Conservation (phyloP, 2,797 vertebrate species). For the Myripristis jacobus region DNA sequence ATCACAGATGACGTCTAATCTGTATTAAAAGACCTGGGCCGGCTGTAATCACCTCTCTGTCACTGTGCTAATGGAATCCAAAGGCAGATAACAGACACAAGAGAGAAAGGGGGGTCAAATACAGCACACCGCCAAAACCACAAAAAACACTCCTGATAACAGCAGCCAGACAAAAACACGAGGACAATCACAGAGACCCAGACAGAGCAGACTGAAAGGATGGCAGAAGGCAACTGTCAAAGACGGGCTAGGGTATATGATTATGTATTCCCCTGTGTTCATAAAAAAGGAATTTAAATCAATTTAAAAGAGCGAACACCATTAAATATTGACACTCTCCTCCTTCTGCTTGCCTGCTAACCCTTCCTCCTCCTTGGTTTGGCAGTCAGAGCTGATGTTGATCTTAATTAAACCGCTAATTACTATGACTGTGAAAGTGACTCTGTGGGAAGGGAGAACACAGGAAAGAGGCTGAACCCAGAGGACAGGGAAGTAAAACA, state of each 20-base stretch:
- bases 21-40: constrained; percentile 67
- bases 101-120: constrained; percentile 56
- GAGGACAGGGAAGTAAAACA: neutral
- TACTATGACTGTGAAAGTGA: constrained; percentile 84
- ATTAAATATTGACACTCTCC: constrained; percentile 76
- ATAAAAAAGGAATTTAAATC: constrained; percentile 72
- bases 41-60: constrained; percentile 72
- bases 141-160: constrained; percentile 38
- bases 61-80: constrained; percentile 73
- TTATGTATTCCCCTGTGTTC: constrained; percentile 65
- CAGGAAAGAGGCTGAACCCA: neutral
- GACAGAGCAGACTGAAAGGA: constrained; percentile 44
- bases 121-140: neutral
- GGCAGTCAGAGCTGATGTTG: constrained; percentile 78
- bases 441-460: constrained; percentile 69
- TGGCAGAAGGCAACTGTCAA: constrained; percentile 56
- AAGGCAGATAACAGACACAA: constrained; percentile 61
- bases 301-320: constrained; percentile 63
- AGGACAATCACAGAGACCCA: constrained; percentile 37
- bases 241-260: constrained; percentile 38
- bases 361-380: constrained; percentile 70
- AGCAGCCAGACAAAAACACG: constrained; percentile 46
- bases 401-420: constrained; percentile 89
- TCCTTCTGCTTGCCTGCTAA: constrained; percentile 56
- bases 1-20: constrained; percentile 71